Percentiles rank a stretch among this genome's conserved stretches.
Evolutionary conservation across 2,888 invertebrate species (phyloP).

Genomic region (Margaritifera margaritifera): DNA sequence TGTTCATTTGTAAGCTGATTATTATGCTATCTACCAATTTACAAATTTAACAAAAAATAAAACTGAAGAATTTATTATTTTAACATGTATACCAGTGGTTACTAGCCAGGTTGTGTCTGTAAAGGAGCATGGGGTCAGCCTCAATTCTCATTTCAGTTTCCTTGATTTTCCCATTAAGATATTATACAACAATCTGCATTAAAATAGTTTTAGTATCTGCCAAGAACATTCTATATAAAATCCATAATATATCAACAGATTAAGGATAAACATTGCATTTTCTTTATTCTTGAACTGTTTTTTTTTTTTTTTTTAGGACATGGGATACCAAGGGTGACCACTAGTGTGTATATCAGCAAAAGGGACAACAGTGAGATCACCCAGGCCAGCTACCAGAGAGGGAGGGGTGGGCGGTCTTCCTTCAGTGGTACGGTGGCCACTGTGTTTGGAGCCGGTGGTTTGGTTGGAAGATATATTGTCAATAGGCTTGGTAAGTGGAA

Average conservation of each 20-base stretch:
- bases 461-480: conserved; percentile 89
- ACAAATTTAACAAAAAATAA: too few relatives aligned
- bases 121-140: too few relatives aligned
- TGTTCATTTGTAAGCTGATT: too few relatives aligned
- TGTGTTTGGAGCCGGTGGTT: conserved; percentile 95
- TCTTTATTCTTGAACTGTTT: not conserved
- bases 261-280: not conserved
- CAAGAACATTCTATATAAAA: not conserved
- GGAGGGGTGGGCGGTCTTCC: conserved; percentile 86
- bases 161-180: too few relatives aligned
- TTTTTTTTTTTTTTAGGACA: conserved; percentile 39
- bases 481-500: conserved; percentile 86
- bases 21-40: too few relatives aligned
- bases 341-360: conserved; percentile 34
- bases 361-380: conserved; percentile 27
- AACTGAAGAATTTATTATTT: too few relatives aligned
- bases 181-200: too few relatives aligned
- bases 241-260: not conserved
- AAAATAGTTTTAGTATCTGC: not conserved
- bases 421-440: conserved; percentile 98
- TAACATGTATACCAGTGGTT: too few relatives aligned
- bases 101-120: too few relatives aligned
- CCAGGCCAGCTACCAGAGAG: conserved; percentile 64
- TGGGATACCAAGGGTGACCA: conserved; percentile 36
- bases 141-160: too few relatives aligned